phyloP scores from a whole-genome alignment of 2,888 invertebrate genomes.

The Drosophila austrosaltans region DNA sequence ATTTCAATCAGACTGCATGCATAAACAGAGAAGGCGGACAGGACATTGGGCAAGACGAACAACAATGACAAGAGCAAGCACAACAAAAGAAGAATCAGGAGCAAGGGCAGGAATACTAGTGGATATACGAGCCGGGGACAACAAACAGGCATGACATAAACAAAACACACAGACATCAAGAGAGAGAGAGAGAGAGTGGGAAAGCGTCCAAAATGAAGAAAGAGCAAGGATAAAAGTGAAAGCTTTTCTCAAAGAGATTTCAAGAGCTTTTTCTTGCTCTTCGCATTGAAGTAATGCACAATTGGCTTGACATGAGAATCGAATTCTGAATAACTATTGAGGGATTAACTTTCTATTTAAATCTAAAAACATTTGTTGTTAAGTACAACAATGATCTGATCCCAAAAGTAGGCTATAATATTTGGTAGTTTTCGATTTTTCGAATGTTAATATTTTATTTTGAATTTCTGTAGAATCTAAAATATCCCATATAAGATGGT shows the following conservation, averaged over 20 bases:
- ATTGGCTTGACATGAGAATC: no score
- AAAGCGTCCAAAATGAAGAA: slow-evolving; percentile 20
- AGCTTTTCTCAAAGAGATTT: slow-evolving; percentile 23
- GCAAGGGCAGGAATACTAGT: slow-evolving; percentile 24
- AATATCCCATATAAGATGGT: no score
- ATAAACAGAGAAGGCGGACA: slow-evolving; percentile 52
- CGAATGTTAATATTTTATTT: no score
- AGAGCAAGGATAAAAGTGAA: slow-evolving; percentile 13
- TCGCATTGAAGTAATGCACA: not conserved
- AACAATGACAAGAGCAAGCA: not conserved
- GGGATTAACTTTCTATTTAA: no score
- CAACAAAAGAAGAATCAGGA: slow-evolving; percentile 8
- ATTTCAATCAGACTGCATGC: slow-evolving; percentile 68
- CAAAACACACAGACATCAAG: slow-evolving; percentile 49
- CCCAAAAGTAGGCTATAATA: no score
- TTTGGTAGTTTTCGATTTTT: no score
- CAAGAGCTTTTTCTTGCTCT: slow-evolving; percentile 25
- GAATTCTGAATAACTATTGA: no score
- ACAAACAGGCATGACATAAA: slow-evolving; percentile 70
- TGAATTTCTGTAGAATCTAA: no score
- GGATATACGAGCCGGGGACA: slow-evolving; percentile 61
- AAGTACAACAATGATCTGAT: no score
- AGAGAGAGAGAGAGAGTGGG: slow-evolving; percentile 14
- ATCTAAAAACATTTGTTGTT: no score
- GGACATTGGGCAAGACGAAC: slow-evolving; percentile 9